Evolutionary conservation across 2,888 invertebrate genomes (phyloP).

Genomic region (Lycocerus yunnanus): DNA sequence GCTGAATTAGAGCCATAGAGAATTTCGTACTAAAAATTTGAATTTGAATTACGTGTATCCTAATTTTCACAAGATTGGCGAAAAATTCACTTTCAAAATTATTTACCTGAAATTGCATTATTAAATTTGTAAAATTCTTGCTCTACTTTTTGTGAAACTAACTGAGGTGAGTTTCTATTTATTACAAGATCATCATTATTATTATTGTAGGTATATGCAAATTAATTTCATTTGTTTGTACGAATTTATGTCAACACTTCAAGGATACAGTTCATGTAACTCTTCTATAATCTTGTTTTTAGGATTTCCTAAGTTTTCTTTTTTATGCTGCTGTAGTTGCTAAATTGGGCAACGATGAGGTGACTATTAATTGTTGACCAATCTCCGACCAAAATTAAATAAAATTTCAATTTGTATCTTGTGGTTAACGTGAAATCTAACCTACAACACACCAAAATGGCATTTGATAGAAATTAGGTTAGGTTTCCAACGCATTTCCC

Average conservation of each 20-base stretch:
- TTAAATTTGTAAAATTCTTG: not conserved
- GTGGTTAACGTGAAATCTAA: not conserved
- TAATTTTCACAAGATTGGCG: too few relatives aligned
- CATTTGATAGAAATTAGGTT: too few relatives aligned
- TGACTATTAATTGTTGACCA: not conserved
- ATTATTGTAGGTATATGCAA: not conserved
- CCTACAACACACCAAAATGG: not conserved
- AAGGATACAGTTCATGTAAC: not conserved
- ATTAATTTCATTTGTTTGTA: not conserved
- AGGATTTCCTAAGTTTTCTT: not conserved
- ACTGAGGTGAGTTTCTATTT: not conserved
- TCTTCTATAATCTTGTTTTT: not conserved
- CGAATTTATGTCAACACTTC: not conserved
- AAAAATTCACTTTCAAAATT: not conserved
- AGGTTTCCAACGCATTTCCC: too few relatives aligned
- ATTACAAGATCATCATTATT: not conserved
- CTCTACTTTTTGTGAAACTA: not conserved
- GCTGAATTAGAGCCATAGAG: too few relatives aligned
- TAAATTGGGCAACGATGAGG: not conserved
- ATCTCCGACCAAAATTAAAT: not conserved
- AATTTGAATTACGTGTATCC: too few relatives aligned
- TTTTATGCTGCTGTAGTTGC: not conserved
- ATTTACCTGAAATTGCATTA: not conserved
- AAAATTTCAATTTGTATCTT: not conserved
- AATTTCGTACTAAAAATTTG: too few relatives aligned